These are phyloP conservation scores for Monochamus saltuarius DNA, from an alignment of 1,140 invertebrate species.

Conservation along the genomic window DNA sequence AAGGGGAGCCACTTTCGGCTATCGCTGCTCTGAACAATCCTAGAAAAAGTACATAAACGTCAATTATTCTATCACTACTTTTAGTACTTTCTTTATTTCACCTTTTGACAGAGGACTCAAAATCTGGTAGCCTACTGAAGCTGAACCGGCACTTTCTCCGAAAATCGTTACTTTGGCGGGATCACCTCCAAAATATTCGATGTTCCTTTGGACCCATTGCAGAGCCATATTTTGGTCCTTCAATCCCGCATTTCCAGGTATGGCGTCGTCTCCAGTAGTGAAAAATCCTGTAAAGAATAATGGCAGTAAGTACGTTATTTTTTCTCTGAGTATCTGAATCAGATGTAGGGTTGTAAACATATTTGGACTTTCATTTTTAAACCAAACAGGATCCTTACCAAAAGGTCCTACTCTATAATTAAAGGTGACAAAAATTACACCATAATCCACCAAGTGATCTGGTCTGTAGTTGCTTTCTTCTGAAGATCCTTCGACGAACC, in stretches of 20 bases:
- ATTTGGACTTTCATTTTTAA: too few relatives aligned
- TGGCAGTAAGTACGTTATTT: too few relatives aligned
- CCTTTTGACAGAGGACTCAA: conserved; percentile 51
- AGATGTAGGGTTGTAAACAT: too few relatives aligned
- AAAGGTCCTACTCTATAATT: conserved; percentile 63
- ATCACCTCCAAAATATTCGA: conserved; percentile 60
- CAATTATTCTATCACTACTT: not conserved
- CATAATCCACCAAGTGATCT: conserved; percentile 57
- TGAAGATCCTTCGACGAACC: conserved; percentile 53
- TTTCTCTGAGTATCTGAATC: not conserved
- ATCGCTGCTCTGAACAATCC: conserved; percentile 32
- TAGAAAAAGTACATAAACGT: conserved; percentile 16
- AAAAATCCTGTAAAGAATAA: conserved; percentile 19
- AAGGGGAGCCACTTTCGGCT: conserved; percentile 26
- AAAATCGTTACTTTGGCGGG: conserved; percentile 59
- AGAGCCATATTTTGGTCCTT: conserved; percentile 60
- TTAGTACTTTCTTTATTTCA: not conserved
- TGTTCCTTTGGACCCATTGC: conserved; percentile 61
- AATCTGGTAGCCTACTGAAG: conserved; percentile 56
- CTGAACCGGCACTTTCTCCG: conserved; percentile 59
- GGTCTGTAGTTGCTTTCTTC: conserved; percentile 51
- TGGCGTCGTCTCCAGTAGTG: conserved; percentile 28
- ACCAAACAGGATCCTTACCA: too few relatives aligned
- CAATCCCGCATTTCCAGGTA: conserved; percentile 58
- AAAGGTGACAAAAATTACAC: conserved; percentile 63